Evolutionary conservation across 2,888 invertebrate genomes (phyloP).

Genomic region (Malachius bipustulatus): DNA sequence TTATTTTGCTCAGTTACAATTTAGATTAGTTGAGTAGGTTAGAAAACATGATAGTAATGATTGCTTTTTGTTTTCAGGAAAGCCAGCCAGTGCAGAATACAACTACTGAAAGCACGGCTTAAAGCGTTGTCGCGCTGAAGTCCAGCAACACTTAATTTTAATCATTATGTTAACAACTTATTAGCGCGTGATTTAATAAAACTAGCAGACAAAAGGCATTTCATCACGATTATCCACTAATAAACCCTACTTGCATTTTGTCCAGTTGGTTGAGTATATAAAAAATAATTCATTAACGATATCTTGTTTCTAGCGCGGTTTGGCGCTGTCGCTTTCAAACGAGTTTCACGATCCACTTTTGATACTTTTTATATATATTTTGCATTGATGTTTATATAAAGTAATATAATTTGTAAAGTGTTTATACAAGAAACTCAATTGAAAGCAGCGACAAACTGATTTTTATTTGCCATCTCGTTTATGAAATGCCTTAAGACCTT

Average conservation of each 20-base stretch:
- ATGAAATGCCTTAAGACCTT: conserved; percentile 39
- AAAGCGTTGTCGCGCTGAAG: conserved; percentile 31
- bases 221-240: conserved; percentile 25
- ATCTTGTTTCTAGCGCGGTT: conserved; percentile 16
- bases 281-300: conserved; percentile 7
- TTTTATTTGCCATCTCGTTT: conserved; percentile 23
- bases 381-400: conserved; percentile 27
- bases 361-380: conserved; percentile 36
- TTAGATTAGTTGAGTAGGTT: too few species aligned
- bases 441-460: conserved; percentile 26
- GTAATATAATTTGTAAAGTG: conserved; percentile 26
- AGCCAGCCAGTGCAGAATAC: conserved; percentile 48
- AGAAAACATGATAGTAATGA: too few species aligned
- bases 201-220: conserved; percentile 39
- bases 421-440: conserved; percentile 19
- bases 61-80: conserved; percentile 36
- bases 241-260: background rate
- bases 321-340: conserved; percentile 24
- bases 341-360: conserved; percentile 28
- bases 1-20: too few species aligned
- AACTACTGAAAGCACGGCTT: conserved; percentile 50
- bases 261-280: background rate
- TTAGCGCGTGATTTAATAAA: conserved; percentile 37
- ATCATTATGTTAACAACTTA: conserved; percentile 36
- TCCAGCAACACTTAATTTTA: conserved; percentile 29